Percentiles rank a stretch among this genome's conserved stretches.
These are phyloP conservation scores for Enchytraeus crypticus DNA, from an alignment of 2,888 invertebrate genomes.

Conservation along the genomic window DNA sequence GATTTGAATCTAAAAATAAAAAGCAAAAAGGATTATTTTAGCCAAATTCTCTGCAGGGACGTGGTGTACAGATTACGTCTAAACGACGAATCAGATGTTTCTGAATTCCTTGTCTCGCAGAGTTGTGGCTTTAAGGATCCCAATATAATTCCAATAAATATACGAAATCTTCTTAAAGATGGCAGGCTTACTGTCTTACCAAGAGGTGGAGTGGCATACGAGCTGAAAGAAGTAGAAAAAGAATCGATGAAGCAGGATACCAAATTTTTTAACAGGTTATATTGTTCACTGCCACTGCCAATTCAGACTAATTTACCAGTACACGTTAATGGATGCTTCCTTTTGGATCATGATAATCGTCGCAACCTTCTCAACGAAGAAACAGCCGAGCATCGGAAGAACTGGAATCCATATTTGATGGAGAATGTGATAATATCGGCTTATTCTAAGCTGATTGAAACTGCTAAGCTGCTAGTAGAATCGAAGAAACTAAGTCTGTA, in stretches of 20 bases:
- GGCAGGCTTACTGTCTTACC: conserved; percentile 28
- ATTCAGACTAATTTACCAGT: conserved; percentile 32
- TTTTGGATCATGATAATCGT: conserved; percentile 33
- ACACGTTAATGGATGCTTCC: conserved; percentile 41
- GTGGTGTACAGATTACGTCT: conserved; percentile 19
- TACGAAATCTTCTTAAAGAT: conserved; percentile 25
- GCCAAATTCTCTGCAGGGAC: conserved; percentile 9
- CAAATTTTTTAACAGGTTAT: background rate
- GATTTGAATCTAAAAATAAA: conserved; percentile 8
- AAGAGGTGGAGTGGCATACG: conserved; percentile 24
- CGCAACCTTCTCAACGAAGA: conserved; percentile 30
- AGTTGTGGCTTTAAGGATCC: conserved; percentile 28
- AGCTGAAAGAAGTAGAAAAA: background rate
- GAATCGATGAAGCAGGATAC: no score
- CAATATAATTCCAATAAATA: conserved; percentile 13
- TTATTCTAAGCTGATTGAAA: conserved; percentile 25
- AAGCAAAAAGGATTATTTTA: no score
- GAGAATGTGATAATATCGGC: conserved; percentile 31
- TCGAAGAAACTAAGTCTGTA: background rate
- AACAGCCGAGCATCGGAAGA: conserved; percentile 23
- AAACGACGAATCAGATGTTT: conserved; percentile 20
- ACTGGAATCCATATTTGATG: conserved; percentile 36
- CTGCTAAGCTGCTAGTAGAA: background rate
- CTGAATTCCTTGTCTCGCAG: conserved; percentile 32
- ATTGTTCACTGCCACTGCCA: conserved; percentile 25